Conservation (phyloP, 1,140 invertebrate genomes). For the Hyles euphorbiae region DNA sequence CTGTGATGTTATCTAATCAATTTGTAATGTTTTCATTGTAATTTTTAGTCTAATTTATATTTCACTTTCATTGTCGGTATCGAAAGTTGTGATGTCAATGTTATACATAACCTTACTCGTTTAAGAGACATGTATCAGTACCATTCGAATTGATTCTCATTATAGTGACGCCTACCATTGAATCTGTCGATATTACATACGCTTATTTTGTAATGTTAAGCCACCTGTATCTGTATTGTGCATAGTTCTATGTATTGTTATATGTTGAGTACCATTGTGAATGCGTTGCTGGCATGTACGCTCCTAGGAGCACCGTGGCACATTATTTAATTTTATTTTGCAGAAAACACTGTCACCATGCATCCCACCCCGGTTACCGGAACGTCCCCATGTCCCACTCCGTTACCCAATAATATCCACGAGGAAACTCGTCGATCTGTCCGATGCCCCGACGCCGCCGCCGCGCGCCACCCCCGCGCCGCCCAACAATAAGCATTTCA, state of each 20-base stretch:
- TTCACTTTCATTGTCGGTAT: no score
- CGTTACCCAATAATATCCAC: conserved; percentile 66
- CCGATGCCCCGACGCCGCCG: conserved; percentile 56
- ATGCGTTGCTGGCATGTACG: conserved; percentile 40
- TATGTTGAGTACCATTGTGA: conserved; percentile 26
- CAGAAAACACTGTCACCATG: conserved; percentile 66
- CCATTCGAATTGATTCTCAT: conserved; percentile 2
- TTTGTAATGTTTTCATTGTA: no score
- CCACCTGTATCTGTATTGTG: conserved; percentile 15
- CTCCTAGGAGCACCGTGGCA: conserved; percentile 57
- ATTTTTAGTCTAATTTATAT: no score
- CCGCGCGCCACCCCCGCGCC: conserved; percentile 36
- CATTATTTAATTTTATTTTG: conserved; percentile 69
- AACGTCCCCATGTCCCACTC: conserved; percentile 55
- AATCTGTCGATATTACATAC: not conserved
- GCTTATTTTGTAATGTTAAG: not conserved
- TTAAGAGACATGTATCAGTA: not conserved
- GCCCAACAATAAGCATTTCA: conserved; percentile 38
- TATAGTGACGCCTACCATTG: not conserved
- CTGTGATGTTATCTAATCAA: not conserved
- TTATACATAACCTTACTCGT: no score
- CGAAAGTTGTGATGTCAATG: no score
- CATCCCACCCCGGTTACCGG: conserved; percentile 62
- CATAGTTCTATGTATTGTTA: conserved; percentile 15
- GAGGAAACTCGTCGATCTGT: conserved; percentile 56